Base-by-base conservation (phyloP, 1,140 invertebrate genomes). In the Panagrolaimus sp. region DNA sequence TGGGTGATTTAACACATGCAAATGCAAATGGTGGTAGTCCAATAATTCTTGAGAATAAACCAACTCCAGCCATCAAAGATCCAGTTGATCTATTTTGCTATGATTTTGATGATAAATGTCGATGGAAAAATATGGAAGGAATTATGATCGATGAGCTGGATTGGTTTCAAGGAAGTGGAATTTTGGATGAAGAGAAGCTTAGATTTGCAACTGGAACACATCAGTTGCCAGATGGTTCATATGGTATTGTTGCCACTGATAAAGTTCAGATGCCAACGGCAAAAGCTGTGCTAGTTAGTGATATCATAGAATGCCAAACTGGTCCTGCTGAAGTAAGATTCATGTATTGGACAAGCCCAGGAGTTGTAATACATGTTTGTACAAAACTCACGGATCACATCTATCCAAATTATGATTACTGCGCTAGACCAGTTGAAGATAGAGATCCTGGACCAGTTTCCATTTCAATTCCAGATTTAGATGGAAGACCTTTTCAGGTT, bases 101-200 rank as follows among this genome's bases (percentile, higher is more conserved):
- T 20, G 80, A 81, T 44, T 81, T 81, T 53, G 70, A 80, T 70
- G 78, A 73, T 13, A 68, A 65, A n/a, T 82, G 80, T 64, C 67
- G 77, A 45, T 82, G 80, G 80, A 71, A 75, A 16, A 82, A 82
- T 65, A 72, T 82, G 57, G 81, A 82, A 16, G 79, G 79, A 20
- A 43, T 81, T n/a, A 65, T 79, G 20, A 66, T 82, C 1, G 80
- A 82, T 63, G 81, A 83, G 46, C 61, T 82, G 45, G 79, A 83
- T 67, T 82, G 80, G 80, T 81, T 75, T 66, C 78, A 79, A 65
- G 78, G 73, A 23, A 48, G 42, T 23, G 75, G 78, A 11, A 76
- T 78, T 71, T 68, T 82, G 67, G 78, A 80, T 14, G 71, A 74
- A 48, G 67, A 66, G 8, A 38, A 74, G 46, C 64, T 82, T 9